Evolutionary conservation across 2,888 invertebrate species (phyloP).

Genomic region (Tribolium freemani): DNA sequence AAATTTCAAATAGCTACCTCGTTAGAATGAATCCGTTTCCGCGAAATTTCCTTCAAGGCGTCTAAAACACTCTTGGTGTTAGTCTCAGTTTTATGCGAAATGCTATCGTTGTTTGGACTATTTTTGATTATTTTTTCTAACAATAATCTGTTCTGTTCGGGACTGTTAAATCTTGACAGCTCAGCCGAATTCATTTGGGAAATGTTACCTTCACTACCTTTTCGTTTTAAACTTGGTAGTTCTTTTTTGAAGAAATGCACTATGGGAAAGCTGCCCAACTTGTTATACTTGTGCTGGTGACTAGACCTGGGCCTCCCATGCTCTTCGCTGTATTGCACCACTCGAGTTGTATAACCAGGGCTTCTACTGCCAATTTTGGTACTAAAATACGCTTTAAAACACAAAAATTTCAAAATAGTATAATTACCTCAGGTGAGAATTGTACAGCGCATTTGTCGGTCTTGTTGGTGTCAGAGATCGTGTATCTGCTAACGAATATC

Average conservation of each 20-base stretch:
- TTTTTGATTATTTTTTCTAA: constrained; percentile 54
- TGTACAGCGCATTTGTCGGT: not conserved
- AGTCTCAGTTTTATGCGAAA: constrained; percentile 55
- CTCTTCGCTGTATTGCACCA: constrained; percentile 69
- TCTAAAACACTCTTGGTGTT: constrained; percentile 71
- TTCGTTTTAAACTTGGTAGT: constrained; percentile 61
- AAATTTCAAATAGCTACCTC: constrained; percentile 56
- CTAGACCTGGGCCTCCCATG: constrained; percentile 55
- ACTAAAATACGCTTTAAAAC: constrained; percentile 47
- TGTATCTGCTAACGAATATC: constrained; percentile 14
- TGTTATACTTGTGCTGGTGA: constrained; percentile 66
- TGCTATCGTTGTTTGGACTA: constrained; percentile 20
- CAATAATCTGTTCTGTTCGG: constrained; percentile 54
- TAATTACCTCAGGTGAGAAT: constrained; percentile 2
- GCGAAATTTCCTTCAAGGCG: constrained; percentile 72
- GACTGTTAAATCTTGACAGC: constrained; percentile 48
- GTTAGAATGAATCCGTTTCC: constrained; percentile 71
- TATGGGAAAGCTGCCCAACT: constrained; percentile 69
- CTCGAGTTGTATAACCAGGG: constrained; percentile 69
- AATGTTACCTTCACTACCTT: constrained; percentile 60
- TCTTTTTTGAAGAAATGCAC: constrained; percentile 69
- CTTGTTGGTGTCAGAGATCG: not conserved
- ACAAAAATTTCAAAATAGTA: not conserved
- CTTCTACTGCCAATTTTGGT: constrained; percentile 70
- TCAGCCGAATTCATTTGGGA: constrained; percentile 61